Evolutionary conservation across 2,797 vertebrate genomes (phyloP), one percentile per base, ranked within the genome.

Genomic region (Leuciscus waleckii): DNA sequence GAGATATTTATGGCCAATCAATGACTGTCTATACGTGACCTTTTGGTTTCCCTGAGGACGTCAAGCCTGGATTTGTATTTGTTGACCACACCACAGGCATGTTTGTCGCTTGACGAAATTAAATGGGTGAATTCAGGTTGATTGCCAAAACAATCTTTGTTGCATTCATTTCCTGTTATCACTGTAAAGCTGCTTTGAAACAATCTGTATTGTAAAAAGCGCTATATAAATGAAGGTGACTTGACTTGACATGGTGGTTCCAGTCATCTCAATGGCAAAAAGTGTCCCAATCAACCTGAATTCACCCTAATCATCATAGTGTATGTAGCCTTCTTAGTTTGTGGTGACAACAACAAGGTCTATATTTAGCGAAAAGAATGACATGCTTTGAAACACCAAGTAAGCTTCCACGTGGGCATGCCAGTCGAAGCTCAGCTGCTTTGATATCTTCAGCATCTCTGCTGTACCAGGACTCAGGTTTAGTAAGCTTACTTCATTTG

Each of bases 351-450:
- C 63, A 77, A 29, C 7, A 10, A 56, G 16, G 35, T 23, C 35
- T 84, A 77, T 77, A 84, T 77, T 77, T 84, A 77, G 73, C 61
- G 0, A 9, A 23, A 69, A 43, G 63, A 84, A 68, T 29, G 56
- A 37, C 41, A 65, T 65, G 73, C 77, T 84, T 77, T 69, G 61
- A 84, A 68, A 54, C 43, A 68, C 61, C 9, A 41, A 77, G 73
- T 56, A 68, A 68, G 82, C 58, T 63, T 82, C 29, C 81, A 73
- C 51, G 29, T 65, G 69, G 70, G 56, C 54, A 74, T 74, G 51
- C 56, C 29, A 43, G 61, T 56, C 73, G 69, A 84, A 21, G 29
- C 29, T 49, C 58, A n/a, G 46, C 80, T 43, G 17, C 51, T 61
- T 61, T 41, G 29, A 46, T 35, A 11, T 79, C 65, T 69, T 54